These are phyloP conservation scores for Zaprionus nigranus DNA, from an alignment of 1,140 invertebrate species.

Conservation along the genomic window DNA sequence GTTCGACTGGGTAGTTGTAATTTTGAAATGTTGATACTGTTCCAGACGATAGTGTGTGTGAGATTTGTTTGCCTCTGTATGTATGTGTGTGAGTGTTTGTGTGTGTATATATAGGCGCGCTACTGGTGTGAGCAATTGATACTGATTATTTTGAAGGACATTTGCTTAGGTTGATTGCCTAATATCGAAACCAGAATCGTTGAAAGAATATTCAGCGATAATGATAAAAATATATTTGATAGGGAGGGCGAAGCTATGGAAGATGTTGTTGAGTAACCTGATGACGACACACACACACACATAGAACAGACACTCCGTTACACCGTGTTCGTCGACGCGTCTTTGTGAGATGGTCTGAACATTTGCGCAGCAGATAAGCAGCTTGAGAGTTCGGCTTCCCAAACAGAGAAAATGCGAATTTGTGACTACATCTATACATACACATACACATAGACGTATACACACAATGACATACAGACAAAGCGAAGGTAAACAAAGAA, in stretches of 20 bases:
- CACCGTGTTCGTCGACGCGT: constrained; percentile 22
- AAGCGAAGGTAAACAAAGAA: constrained; percentile 55
- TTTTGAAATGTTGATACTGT: constrained; percentile 35
- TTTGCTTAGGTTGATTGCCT: constrained; percentile 60
- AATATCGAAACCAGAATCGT: constrained; percentile 43
- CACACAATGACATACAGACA: constrained; percentile 15
- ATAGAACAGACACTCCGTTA: background rate
- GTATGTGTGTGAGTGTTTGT: constrained; percentile 24
- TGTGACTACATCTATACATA: constrained; percentile 12
- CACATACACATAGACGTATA: background rate
- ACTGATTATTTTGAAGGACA: constrained; percentile 82
- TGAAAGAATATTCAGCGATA: constrained; percentile 36
- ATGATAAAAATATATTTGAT: constrained; percentile 23
- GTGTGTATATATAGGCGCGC: constrained; percentile 35
- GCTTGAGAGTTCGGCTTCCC: constrained; percentile 46
- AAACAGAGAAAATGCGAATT: constrained; percentile 37
- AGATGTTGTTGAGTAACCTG: constrained; percentile 55
- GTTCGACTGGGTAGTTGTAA: constrained; percentile 28
- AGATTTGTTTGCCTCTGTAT: constrained; percentile 30
- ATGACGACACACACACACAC: constrained; percentile 41
- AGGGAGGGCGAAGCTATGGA: background rate
- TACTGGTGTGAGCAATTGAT: constrained; percentile 55
- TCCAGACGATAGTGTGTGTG: constrained; percentile 19
- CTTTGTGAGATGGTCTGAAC: constrained; percentile 41
- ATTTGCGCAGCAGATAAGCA: constrained; percentile 80